phyloP scores from a whole-genome alignment of 2,113 vertebrate genomes.

The Thamnophis sirtalis region DNA sequence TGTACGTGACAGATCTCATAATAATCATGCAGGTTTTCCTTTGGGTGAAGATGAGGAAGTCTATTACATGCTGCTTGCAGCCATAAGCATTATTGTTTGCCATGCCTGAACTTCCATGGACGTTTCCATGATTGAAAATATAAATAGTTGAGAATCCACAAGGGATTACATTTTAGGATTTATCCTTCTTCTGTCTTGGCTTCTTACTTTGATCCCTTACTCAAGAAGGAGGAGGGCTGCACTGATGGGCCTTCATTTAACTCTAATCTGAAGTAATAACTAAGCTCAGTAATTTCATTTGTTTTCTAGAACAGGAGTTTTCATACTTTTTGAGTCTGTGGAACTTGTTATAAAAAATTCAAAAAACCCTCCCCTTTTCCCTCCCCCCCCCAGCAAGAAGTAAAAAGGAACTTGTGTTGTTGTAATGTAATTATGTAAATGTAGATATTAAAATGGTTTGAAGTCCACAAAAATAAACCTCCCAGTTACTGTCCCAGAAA shows the following conservation, averaged over 20 bases:
- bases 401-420: background rate
- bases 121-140: background rate
- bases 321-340: background rate
- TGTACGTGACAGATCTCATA: background rate
- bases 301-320: background rate
- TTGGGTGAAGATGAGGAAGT: background rate
- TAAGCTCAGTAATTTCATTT: background rate
- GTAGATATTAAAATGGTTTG: background rate
- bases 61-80: background rate
- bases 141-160: background rate
- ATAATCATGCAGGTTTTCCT: background rate
- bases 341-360: background rate
- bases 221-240: background rate
- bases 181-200: background rate
- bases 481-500: background rate
- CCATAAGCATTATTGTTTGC: background rate
- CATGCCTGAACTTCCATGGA: background rate
- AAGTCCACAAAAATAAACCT: background rate
- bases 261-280: background rate
- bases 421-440: background rate
- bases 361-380: background rate
- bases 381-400: background rate
- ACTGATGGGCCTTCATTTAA: background rate
- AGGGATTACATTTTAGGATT: background rate
- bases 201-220: background rate